Percentiles rank a stretch among this genome's conserved stretches.
Conservation (phyloP, 2,797 vertebrate species). For the Acestrorhynchus altus region DNA sequence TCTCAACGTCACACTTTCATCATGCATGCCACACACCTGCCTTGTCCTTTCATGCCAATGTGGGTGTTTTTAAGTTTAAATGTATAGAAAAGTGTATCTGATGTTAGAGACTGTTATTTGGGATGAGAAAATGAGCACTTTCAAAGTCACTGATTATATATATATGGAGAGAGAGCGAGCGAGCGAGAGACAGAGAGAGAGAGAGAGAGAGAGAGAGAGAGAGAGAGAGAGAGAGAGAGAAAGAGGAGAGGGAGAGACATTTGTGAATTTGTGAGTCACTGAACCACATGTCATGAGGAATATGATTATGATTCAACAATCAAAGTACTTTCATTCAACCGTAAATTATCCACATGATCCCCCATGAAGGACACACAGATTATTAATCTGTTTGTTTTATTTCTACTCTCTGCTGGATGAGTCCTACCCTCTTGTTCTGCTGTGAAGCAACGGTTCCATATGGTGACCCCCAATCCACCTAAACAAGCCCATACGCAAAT, state of each 20-base stretch:
- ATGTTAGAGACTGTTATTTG: no score
- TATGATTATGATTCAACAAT: conserved; percentile 46
- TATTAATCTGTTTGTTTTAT: background rate
- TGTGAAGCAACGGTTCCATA: conserved; percentile 22
- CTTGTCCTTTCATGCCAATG: background rate
- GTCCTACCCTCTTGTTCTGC: background rate
- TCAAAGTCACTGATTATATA: no score
- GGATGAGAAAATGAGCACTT: no score
- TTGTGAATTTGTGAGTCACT: no score
- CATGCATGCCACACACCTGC: conserved; percentile 28
- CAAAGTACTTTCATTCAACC: background rate
- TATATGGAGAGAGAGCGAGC: no score
- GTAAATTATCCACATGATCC: background rate
- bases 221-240: background rate
- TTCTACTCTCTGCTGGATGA: background rate
- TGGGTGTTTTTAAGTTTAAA: background rate
- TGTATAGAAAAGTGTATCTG: conserved; percentile 1
- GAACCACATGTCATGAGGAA: conserved; percentile 27
- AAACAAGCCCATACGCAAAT: conserved; percentile 7
- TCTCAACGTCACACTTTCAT: conserved; percentile 29
- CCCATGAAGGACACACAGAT: background rate
- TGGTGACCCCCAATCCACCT: background rate
- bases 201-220: no score
- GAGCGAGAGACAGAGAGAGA: no score
- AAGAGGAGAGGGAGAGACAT: no score